Evolutionary conservation across 2,888 invertebrate genomes (phyloP).

Genomic region (Hyposoter dolosus): DNA sequence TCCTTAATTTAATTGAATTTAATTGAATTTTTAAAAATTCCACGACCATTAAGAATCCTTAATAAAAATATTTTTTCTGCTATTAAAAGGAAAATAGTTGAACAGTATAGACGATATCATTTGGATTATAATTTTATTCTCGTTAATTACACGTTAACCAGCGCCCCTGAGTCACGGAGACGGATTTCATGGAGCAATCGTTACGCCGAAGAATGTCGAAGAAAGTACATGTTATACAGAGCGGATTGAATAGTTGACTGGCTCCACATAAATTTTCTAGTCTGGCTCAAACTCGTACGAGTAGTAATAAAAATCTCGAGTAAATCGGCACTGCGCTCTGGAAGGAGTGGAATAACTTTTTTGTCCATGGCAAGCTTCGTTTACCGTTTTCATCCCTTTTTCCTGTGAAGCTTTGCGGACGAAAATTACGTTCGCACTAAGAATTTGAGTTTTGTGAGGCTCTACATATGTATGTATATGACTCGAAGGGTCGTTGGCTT

Average conservation of each 20-base stretch:
- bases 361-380: not conserved
- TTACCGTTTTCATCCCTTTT: conserved; percentile 35
- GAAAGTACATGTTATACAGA: not conserved
- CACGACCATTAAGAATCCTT: no score
- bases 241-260: not conserved
- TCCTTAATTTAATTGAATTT: no score
- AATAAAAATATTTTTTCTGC: no score
- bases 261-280: conserved; percentile 13
- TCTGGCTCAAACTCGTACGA: not conserved
- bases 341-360: conserved; percentile 39
- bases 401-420: conserved; percentile 32
- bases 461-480: not conserved
- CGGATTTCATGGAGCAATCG: not conserved
- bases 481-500: conserved; percentile 45
- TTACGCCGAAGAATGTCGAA: not conserved
- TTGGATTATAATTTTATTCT: not conserved
- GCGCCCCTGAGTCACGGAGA: not conserved
- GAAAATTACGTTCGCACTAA: conserved; percentile 36
- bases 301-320: conserved; percentile 34
- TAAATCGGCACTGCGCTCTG: not conserved
- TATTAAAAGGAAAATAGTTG: not conserved
- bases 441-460: conserved; percentile 16
- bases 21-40: no score
- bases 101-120: not conserved
- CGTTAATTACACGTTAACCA: not conserved